Conservation (phyloP, 53 echinoderm and acorn worm genomes). For the Paracentrotus lividus region DNA sequence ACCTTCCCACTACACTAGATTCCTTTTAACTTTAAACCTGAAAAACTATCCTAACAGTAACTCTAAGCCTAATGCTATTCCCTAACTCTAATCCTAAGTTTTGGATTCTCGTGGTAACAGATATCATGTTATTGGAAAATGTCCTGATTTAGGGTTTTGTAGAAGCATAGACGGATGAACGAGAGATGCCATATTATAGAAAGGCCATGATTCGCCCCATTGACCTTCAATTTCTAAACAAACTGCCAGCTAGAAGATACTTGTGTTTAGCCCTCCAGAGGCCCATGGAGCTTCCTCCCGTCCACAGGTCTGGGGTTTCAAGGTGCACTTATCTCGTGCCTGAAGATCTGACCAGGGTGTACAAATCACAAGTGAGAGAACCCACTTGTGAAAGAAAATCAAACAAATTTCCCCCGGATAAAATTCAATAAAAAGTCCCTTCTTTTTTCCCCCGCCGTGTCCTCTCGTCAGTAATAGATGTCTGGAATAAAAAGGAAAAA, state of each 20-base stretch:
- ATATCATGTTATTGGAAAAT: no score
- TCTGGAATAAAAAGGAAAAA: background rate
- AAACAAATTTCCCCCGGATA: slow-evolving; percentile 39
- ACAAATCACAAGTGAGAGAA: slow-evolving; percentile 24
- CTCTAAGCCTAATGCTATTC: no score
- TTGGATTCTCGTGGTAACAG: no score
- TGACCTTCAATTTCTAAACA: slow-evolving; percentile 55
- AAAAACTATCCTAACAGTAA: no score
- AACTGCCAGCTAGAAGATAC: slow-evolving; percentile 7
- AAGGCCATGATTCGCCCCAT: background rate
- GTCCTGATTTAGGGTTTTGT: slow-evolving; percentile 3
- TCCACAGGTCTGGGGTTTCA: slow-evolving; percentile 35
- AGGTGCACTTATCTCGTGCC: slow-evolving; percentile 7
- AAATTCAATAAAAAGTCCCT: slow-evolving; percentile 10
- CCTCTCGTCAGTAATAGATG: background rate
- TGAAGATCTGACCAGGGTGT: background rate
- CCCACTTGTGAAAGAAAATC: slow-evolving; percentile 49
- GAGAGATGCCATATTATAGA: slow-evolving; percentile 59
- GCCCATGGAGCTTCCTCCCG: background rate
- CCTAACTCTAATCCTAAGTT: no score
- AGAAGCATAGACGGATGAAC: background rate
- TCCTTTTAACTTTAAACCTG: no score
- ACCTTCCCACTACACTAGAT: no score
- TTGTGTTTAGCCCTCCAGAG: background rate
- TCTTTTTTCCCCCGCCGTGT: background rate